Conservation (phyloP, 1,140 invertebrate species). For the Condylostylus longicornis region DNA sequence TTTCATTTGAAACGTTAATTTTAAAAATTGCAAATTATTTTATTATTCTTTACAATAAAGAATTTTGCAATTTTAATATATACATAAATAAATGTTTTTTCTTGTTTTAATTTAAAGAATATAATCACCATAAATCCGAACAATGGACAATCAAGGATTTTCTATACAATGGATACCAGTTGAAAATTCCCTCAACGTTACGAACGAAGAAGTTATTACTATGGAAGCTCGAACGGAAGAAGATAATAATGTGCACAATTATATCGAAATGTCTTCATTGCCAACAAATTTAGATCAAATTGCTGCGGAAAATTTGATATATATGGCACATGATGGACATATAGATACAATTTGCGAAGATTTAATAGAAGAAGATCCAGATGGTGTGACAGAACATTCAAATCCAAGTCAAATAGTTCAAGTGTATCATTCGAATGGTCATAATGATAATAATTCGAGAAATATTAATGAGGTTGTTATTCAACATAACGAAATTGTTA, state of each 20-base stretch:
- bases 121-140: neutral
- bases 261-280: conserved; percentile 5
- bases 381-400: conserved; percentile 21
- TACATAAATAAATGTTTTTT: neutral
- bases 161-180: neutral
- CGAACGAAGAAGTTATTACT: neutral
- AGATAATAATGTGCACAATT: neutral
- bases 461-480: conserved; percentile 33
- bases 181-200: neutral
- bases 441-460: conserved; percentile 36
- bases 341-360: conserved; percentile 17
- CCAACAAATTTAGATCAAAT: conserved; percentile 36
- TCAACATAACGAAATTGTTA: conserved; percentile 27
- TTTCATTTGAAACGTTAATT: too few species aligned
- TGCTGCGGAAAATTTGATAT: conserved; percentile 45
- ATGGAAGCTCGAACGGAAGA: neutral
- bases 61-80: too few species aligned
- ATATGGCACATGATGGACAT: conserved; percentile 37
- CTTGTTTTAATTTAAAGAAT: neutral
- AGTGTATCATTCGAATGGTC: too few species aligned
- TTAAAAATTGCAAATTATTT: too few species aligned
- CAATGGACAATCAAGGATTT: neutral
- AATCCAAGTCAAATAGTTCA: conserved; percentile 22
- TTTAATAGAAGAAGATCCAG: conserved; percentile 20
- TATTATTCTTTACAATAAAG: too few species aligned